A percentile compares a stretch with the other conserved stretches of the same genome.
Evolutionary conservation across 2,797 vertebrate species (phyloP).

Genomic region (Betta splendens): DNA sequence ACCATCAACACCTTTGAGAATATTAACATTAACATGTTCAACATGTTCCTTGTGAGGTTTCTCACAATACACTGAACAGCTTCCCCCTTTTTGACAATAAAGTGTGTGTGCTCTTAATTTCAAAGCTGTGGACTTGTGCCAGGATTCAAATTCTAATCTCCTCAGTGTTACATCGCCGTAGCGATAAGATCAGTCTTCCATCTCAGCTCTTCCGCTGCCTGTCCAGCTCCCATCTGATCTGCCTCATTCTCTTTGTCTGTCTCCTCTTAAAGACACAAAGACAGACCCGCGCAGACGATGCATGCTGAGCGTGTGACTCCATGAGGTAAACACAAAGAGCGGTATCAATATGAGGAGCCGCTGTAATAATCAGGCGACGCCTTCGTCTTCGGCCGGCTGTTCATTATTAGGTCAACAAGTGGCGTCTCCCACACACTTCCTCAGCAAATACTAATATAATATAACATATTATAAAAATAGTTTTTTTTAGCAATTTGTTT

Average conservation of each 20-base stretch:
- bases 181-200: constrained; percentile 67
- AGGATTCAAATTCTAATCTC: constrained; percentile 65
- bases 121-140: constrained; percentile 43
- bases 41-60: constrained; percentile 12
- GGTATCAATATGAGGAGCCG: constrained; percentile 8
- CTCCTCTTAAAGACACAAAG: constrained; percentile 39
- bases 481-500: background rate
- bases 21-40: constrained; percentile 21
- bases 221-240: constrained; percentile 62
- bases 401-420: constrained; percentile 44
- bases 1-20: constrained; percentile 16
- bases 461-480: constrained; percentile 18
- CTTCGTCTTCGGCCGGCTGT: constrained; percentile 18
- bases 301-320: constrained; percentile 18
- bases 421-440: constrained; percentile 18
- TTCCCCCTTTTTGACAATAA: constrained; percentile 20
- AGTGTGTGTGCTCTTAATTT: constrained; percentile 44
- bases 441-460: no score
- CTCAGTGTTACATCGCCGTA: constrained; percentile 57
- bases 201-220: constrained; percentile 63
- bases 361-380: constrained; percentile 23
- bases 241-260: constrained; percentile 47
- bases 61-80: constrained; percentile 14
- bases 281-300: constrained; percentile 16
- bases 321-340: constrained; percentile 19